Evolutionary conservation across 1,140 invertebrate genomes (phyloP).

Genomic region (Diplogasteroides magnus): DNA sequence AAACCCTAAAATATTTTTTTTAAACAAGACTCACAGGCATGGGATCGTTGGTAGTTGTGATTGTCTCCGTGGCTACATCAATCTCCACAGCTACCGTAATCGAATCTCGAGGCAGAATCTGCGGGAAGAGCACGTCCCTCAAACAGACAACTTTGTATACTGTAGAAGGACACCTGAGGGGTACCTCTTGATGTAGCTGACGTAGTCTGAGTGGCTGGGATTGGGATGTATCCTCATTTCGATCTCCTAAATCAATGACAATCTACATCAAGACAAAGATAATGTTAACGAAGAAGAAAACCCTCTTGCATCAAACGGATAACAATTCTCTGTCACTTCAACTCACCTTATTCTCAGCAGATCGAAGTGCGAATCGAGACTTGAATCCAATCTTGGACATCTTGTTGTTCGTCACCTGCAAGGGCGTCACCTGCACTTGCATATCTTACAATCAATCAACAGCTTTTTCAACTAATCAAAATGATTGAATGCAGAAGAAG

Average conservation of each 20-base stretch:
- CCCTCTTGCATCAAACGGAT: no score
- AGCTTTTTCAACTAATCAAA: no score
- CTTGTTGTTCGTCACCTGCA: slow-evolving; percentile 16
- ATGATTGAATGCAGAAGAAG: no score
- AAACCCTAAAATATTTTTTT: no score
- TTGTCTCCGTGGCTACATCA: slow-evolving; percentile 54
- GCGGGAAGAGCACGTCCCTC: slow-evolving; percentile 52
- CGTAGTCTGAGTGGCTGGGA: slow-evolving; percentile 54
- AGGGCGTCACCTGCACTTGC: not conserved
- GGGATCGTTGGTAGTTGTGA: slow-evolving; percentile 43
- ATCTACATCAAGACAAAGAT: no score
- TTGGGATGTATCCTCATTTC: slow-evolving; percentile 53
- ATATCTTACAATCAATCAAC: not conserved
- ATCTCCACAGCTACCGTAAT: slow-evolving; percentile 55
- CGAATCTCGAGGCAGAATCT: slow-evolving; percentile 49
- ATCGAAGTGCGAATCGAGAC: slow-evolving; percentile 52
- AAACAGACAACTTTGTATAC: no score
- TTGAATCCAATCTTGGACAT: slow-evolving; percentile 50
- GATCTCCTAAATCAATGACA: no score
- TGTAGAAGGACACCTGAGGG: no score
- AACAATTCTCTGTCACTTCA: no score
- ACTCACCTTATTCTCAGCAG: slow-evolving; percentile 53
- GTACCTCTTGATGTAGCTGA: slow-evolving; percentile 49
- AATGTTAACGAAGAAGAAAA: no score
- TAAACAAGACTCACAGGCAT: slow-evolving; percentile 29